These are phyloP conservation scores for Trinorchestia longiramus DNA, from an alignment of 1,140 invertebrate genomes.

Conservation along the genomic window DNA sequence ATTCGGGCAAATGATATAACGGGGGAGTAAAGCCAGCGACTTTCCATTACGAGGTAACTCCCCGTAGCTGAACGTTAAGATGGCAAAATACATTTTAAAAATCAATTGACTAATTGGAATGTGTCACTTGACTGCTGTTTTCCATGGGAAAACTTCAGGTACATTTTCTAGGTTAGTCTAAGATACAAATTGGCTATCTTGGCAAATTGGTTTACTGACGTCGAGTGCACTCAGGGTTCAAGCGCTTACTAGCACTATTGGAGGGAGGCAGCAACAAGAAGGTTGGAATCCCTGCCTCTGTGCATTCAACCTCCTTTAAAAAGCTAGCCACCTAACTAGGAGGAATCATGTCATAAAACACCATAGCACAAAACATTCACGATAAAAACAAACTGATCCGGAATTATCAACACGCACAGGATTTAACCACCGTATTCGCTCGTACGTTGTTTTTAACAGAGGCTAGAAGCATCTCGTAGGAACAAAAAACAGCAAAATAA, in stretches of 20 bases:
- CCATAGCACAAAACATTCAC: not conserved
- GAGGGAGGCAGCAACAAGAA: no score
- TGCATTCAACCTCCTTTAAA: not conserved
- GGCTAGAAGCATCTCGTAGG: no score
- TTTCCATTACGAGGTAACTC: not conserved
- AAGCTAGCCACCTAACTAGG: no score
- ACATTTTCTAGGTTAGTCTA: not conserved
- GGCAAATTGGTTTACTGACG: not conserved
- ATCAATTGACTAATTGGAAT: not conserved
- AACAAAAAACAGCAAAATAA: no score
- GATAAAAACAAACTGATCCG: not conserved
- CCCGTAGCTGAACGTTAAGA: not conserved
- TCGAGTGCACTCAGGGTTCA: not conserved
- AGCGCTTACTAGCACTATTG: no score
- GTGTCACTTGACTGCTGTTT: not conserved
- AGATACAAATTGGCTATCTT: not conserved
- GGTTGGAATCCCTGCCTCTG: not conserved
- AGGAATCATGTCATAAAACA: not conserved
- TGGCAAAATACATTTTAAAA: not conserved
- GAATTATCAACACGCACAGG: not conserved
- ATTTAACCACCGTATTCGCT: not conserved
- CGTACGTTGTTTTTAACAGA: no score
- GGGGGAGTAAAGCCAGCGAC: not conserved
- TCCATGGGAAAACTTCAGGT: not conserved
- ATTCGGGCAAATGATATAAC: not conserved